Base-by-base conservation (phyloP, 2,113 vertebrate genomes). In the Leptocoma aspasia region DNA sequence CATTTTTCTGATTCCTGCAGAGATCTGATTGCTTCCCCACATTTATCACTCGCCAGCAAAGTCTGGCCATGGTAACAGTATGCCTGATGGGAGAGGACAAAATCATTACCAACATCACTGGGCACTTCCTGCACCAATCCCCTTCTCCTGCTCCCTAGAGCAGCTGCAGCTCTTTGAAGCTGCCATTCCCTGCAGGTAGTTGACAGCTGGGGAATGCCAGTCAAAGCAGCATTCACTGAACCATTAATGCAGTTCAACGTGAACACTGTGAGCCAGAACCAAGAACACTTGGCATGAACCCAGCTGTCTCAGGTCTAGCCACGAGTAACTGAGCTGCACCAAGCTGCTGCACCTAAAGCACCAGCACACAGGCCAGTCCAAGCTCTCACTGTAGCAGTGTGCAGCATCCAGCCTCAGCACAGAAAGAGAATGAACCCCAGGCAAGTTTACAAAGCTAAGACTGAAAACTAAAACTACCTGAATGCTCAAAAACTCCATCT, bases 1-100 rank as follows among this genome's bases (percentile, higher is more conserved):
- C 99, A 98, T 97, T 99, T 99, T 93, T 99, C 99, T 44, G 99
- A 98, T 96, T 99, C 99, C 95, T 99, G 99, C 24, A 99, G 98
- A 77, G 99, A 99, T 92, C 99, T 90, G 92, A 99, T 99, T 21
- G 99, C 99, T 96, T 99, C 99, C n/a, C 99, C 99, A 73, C 99
- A 99, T 91, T 99, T 99, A 96, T 99, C 99, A 60, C 97, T 98
- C 0, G 98, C 98, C 94, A 99, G 96, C 75, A 99, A 98, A 14
- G 99, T 99, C 76, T 99, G 99, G 49, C 99, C 99, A 69, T 99
- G 98, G 83, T 99, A 99, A 92, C 99, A 99, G 95, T 98, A 99
- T 0, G 99, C 98, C 99, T 99, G 97, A 30, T 6, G 60, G 84
- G 57, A 86, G 92, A 97, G 76, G 56, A 89, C 24, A 80, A 70